Evolutionary conservation across 2,888 invertebrate genomes (phyloP), one percentile per base, ranked within the genome.

Genomic region (Cistogaster globosa): DNA sequence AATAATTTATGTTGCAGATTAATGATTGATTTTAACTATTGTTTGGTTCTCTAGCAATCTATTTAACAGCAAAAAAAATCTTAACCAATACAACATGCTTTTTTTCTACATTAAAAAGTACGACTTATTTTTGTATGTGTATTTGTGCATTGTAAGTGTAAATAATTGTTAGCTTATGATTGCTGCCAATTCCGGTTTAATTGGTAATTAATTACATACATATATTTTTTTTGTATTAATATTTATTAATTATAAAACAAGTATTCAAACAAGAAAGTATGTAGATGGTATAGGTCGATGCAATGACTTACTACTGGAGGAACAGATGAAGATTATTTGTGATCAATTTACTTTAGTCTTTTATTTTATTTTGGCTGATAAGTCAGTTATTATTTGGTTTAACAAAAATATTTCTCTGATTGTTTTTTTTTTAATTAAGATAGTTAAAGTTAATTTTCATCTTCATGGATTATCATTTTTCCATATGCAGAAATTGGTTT

Each of bases 181-280:
- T 87, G 83, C 68, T 71, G 75, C 67, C 83, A 84, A 86, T 86
- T 86, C 86, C 87, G 87, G 86, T 86, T 68, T 36, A 79, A 60
- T 83, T 80, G 76, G 65, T 78, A 76, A 75, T 71, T 80, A 87
- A 87, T 87, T 86, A 81, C 75, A 80, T 60, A 67, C 71, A 86
- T 87, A 79, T 60, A 53, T 77, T 80, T 82, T 82, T 67, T 82
- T 82, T 67, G 48, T 57, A 38, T 8, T 65, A 53, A 51, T 68
- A 58, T n/a, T 58, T 74, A 53, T 68, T 22, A 38, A 32, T 18
- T 11, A 20, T 11, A 36, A 72, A 60, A 72, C 72, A 38, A 63
- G 53, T 42, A 20, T 75, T 22, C 8, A 12, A 55, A 22, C 3
- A 18, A 26, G 42, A 51, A 6, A 26, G 11, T 26, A n/a, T 1